Evolutionary conservation across 2,888 invertebrate genomes (phyloP).

Genomic region (Deilephila elpenor): DNA sequence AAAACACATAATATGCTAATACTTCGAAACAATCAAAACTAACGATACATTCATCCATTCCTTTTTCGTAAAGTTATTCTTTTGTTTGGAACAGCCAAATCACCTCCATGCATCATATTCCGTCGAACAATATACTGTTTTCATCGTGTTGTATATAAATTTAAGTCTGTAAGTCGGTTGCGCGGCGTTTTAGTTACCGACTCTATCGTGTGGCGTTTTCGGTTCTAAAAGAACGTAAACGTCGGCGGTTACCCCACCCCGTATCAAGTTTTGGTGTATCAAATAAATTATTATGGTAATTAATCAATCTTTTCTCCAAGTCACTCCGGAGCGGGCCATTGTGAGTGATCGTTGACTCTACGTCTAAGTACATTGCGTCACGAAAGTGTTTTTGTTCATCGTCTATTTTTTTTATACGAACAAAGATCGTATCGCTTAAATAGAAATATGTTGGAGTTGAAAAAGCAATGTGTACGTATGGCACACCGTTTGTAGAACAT

Average conservation of each 20-base stretch:
- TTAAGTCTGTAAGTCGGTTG: slow-evolving; percentile 59
- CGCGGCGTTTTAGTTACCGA: slow-evolving; percentile 62
- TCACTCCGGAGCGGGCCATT: slow-evolving; percentile 77
- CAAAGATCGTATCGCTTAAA: slow-evolving; percentile 57
- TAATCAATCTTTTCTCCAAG: slow-evolving; percentile 85
- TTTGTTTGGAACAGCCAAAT: slow-evolving; percentile 82
- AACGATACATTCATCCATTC: slow-evolving; percentile 74
- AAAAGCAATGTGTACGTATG: slow-evolving; percentile 40
- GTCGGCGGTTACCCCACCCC: slow-evolving; percentile 68
- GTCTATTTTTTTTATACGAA: slow-evolving; percentile 58
- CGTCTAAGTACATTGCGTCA: slow-evolving; percentile 68
- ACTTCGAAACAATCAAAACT: slow-evolving; percentile 71
- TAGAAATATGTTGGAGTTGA: slow-evolving; percentile 50
- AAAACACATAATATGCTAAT: slow-evolving; percentile 74
- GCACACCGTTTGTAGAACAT: slow-evolving; percentile 13
- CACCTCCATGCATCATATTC: slow-evolving; percentile 80
- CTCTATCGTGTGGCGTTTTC: slow-evolving; percentile 61
- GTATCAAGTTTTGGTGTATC: slow-evolving; percentile 83
- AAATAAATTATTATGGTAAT: slow-evolving; percentile 85
- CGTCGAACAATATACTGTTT: slow-evolving; percentile 78
- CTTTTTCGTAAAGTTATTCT: slow-evolving; percentile 79
- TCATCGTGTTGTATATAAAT: slow-evolving; percentile 72
- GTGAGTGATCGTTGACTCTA: slow-evolving; percentile 81
- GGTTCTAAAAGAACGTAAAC: slow-evolving; percentile 73
- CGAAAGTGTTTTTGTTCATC: slow-evolving; percentile 74